Evolutionary conservation across 2,888 invertebrate species (phyloP).

Genomic region (Xestia rhomboidea): DNA sequence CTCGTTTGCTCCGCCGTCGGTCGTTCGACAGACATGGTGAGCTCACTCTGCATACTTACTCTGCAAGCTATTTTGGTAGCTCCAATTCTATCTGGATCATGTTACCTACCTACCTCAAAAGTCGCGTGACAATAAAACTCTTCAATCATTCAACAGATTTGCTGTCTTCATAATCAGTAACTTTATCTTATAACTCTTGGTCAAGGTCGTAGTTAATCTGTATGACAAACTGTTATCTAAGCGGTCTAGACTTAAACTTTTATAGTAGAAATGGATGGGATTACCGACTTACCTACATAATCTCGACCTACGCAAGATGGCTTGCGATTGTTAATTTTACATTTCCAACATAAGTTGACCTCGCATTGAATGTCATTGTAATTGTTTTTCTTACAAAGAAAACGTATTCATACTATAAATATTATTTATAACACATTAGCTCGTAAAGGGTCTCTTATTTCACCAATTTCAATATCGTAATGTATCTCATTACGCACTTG

Average conservation of each 20-base stretch:
- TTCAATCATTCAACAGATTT: background rate
- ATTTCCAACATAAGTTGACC: background rate
- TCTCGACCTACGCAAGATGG: background rate
- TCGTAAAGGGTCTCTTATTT: too few relatives aligned
- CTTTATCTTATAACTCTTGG: slow-evolving; percentile 31
- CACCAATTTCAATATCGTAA: too few relatives aligned
- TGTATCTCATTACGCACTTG: too few relatives aligned
- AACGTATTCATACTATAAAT: background rate
- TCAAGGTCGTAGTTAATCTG: slow-evolving; percentile 32
- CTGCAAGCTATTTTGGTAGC: background rate
- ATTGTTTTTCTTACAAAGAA: background rate
- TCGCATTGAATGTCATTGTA: background rate
- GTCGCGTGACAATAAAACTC: background rate
- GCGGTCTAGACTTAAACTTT: slow-evolving; percentile 46
- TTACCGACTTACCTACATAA: background rate
- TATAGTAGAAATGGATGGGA: slow-evolving; percentile 16
- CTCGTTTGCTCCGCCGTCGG: background rate
- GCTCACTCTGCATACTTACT: background rate
- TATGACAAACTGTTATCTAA: slow-evolving; percentile 21
- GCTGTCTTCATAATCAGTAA: slow-evolving; percentile 14
- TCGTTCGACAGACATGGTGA: background rate
- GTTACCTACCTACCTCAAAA: background rate
- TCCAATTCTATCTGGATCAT: background rate
- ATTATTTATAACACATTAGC: too few relatives aligned
- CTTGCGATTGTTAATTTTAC: background rate